Evolutionary conservation across 2,113 vertebrate species (phyloP), one percentile per base, ranked within the genome.

Genomic region (Myrmophylax atrothorax): DNA sequence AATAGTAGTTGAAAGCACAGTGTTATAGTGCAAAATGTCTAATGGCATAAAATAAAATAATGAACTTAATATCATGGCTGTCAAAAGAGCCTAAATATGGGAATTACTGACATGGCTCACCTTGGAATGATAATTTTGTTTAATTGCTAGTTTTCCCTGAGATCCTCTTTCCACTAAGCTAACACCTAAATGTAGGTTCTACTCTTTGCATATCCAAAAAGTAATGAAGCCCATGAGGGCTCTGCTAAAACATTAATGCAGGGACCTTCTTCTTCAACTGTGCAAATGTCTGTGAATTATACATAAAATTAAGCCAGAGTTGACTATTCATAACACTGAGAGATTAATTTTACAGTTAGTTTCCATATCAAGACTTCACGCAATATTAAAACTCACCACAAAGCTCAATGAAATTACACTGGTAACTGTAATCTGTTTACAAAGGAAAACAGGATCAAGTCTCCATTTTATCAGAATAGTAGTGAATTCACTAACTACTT

Each of bases 381-480:
- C 18, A 87, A 42, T 79, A 67, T 67, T 94, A 86, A 96, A 87
- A 62, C 33, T 79, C 60, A 80, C 22, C 84, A 25, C 55, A 90
- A 87, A 92, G 4, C 42, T 93, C 82, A 78, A 29, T 74, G 37
- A 49, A 84, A 75, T 75, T 88, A 25, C 11, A 28, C 5, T 56
- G 16, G 18, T 64, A 78, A 37, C 44, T 84, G 59, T 56, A 91
- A 92, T 58, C 46, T 91, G 23, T 83, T 94, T 94, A 84, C 29
- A 89, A 59, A 94, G 29, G 40, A 59, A 37, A 93, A 52, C 6
- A 63, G 31, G 12, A 26, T 80, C 31, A 90, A 58, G 9, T 25
- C 95, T 96, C 58, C 11, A 84, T 89, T 95, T 89, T 47, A 94
- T 94, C 66, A 90, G 15, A 76, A 53, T 78, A 95, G 55, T 92